These are phyloP conservation scores for Eurystomus gularis DNA, from an alignment of 2,113 vertebrate genomes.

Conservation along the genomic window DNA sequence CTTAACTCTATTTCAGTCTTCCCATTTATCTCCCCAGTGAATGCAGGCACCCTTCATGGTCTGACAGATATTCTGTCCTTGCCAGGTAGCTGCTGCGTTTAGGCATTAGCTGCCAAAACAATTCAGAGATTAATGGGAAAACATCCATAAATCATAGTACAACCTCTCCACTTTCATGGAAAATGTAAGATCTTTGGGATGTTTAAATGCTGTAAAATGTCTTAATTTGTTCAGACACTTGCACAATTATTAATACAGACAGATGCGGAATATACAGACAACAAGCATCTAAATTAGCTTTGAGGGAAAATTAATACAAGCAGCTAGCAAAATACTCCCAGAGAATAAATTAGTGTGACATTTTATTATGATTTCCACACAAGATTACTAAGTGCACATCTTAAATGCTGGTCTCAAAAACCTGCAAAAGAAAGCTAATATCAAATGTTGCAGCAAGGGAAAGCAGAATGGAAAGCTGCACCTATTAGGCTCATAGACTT, in stretches of 20 bases:
- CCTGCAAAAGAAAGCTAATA: not conserved
- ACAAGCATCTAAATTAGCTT: conserved; percentile 50
- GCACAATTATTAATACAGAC: conserved; percentile 48
- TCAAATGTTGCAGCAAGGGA: not conserved
- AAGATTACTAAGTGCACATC: not conserved
- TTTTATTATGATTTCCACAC: conserved; percentile 32
- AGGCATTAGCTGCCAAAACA: conserved; percentile 63
- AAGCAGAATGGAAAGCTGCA: not conserved
- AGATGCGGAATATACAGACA: conserved; percentile 14
- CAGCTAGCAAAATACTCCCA: conserved; percentile 32
- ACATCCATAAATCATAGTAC: conserved; percentile 44
- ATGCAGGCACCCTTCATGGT: conserved; percentile 24
- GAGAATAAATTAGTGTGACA: conserved; percentile 37
- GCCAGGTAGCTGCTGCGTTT: conserved; percentile 66
- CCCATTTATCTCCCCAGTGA: conserved; percentile 35
- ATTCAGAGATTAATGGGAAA: conserved; percentile 52
- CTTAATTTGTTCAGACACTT: conserved; percentile 57
- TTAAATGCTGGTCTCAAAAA: not conserved
- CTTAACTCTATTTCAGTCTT: conserved; percentile 33
- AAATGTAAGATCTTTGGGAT: conserved; percentile 40
- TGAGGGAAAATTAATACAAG: conserved; percentile 42
- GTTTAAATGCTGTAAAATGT: conserved; percentile 57
- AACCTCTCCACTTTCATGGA: not conserved
- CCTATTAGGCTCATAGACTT: not conserved
- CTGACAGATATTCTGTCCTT: conserved; percentile 59